These are phyloP conservation scores for Emberiza fucata DNA, from an alignment of 2,113 vertebrate species.

Conservation along the genomic window DNA sequence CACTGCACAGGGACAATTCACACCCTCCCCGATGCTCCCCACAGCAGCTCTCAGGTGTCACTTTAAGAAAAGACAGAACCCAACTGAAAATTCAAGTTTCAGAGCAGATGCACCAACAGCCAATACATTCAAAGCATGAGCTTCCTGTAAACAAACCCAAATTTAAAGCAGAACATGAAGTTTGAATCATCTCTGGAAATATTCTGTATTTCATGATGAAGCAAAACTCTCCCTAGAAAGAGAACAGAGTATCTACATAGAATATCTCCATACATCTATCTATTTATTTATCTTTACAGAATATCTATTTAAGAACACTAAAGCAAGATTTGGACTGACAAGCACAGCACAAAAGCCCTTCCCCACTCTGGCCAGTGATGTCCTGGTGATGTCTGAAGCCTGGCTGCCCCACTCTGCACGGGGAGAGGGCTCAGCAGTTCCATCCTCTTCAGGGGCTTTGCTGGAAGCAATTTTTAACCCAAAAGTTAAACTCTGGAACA, in stretches of 20 bases:
- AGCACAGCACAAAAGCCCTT: neutral
- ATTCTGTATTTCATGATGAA: fast-evolving
- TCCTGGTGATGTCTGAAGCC: fast-evolving
- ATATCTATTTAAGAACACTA: too few relatives aligned
- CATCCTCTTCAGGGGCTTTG: neutral
- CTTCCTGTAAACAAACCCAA: neutral
- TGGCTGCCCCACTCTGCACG: fast-evolving
- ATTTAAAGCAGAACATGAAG: fast-evolving
- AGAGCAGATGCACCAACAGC: neutral
- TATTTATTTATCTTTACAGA: neutral
- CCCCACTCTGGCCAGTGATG: fast-evolving
- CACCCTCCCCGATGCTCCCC: neutral
- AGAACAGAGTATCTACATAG: neutral
- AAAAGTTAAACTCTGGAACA: neutral
- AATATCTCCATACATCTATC: neutral
- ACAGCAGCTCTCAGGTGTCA: neutral
- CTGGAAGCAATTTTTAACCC: neutral
- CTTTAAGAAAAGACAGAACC: neutral
- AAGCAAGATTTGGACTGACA: neutral
- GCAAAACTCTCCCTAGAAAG: neutral
- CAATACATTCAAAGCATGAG: fast-evolving
- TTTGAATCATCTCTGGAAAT: neutral
- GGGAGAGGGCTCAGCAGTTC: neutral
- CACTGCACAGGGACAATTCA: fast-evolving
- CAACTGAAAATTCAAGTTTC: neutral